phyloP scores from a whole-genome alignment of 2,797 vertebrate species.

The Phrynocephalus guinanensis region DNA sequence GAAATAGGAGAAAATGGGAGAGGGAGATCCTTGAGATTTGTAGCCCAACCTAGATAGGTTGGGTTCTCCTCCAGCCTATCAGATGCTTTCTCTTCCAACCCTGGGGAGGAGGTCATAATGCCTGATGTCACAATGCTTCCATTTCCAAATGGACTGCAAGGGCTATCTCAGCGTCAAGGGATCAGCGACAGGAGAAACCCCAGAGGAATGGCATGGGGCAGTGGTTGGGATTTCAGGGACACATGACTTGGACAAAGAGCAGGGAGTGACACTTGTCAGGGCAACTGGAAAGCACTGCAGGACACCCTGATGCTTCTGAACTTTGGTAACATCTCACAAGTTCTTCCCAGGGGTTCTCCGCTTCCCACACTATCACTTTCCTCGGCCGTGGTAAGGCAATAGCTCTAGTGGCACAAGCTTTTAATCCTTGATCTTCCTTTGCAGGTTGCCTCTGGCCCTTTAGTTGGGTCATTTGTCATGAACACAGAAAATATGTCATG shows the following conservation, averaged over 20 bases:
- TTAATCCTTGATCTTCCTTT: no score
- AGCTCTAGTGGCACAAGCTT: no score
- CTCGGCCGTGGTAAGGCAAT: not conserved
- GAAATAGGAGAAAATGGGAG: not conserved
- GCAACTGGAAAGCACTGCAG: fast-evolving
- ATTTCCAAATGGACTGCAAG: not conserved
- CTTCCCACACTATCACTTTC: no score
- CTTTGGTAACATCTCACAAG: not conserved
- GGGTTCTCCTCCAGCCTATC: not conserved
- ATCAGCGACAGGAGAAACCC: not conserved
- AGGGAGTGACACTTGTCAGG: no score
- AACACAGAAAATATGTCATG: no score
- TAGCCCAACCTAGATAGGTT: not conserved
- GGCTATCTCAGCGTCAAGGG: not conserved
- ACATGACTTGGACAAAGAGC: no score
- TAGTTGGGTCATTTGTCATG: no score
- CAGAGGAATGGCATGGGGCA: not conserved
- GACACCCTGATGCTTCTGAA: no score
- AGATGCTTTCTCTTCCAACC: not conserved
- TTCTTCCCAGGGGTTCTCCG: no score
- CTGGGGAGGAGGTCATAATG: not conserved
- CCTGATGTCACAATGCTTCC: constrained; percentile 30
- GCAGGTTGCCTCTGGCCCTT: no score
- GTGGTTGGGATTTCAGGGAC: not conserved
- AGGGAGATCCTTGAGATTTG: not conserved